These are phyloP conservation scores for Chaetophractus vellerosus DNA, from an alignment of 2,797 vertebrate species.

Conservation along the genomic window DNA sequence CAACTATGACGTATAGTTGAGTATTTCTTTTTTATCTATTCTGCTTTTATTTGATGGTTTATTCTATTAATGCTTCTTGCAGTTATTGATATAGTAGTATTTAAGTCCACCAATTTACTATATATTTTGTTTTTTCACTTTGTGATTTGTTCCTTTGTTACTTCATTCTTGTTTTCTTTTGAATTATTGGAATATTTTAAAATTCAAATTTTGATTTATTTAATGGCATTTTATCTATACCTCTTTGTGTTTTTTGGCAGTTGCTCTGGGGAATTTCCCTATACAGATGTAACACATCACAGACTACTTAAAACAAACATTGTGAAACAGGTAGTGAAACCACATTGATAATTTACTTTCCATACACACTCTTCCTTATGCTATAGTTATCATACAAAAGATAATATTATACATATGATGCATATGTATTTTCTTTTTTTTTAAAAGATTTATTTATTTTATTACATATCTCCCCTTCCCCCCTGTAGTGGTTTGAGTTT, in stretches of 20 bases:
- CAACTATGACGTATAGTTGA: not conserved
- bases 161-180: not conserved
- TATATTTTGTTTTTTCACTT: not conserved
- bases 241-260: not conserved
- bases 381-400: not conserved
- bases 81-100: not conserved
- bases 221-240: not conserved
- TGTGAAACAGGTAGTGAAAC: not conserved
- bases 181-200: not conserved
- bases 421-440: no score
- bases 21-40: not conserved
- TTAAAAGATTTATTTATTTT: no score
- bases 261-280: not conserved
- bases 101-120: not conserved
- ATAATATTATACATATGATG: not conserved
- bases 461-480: no score
- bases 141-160: not conserved
- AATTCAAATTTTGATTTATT: not conserved
- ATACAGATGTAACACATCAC: not conserved
- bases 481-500: no score
- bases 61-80: not conserved
- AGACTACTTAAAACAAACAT: not conserved
- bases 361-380: not conserved
- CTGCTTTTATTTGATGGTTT: not conserved
- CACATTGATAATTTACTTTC: not conserved